Base-by-base conservation (phyloP, 2,888 invertebrate species). In the Chironomus riparius region DNA sequence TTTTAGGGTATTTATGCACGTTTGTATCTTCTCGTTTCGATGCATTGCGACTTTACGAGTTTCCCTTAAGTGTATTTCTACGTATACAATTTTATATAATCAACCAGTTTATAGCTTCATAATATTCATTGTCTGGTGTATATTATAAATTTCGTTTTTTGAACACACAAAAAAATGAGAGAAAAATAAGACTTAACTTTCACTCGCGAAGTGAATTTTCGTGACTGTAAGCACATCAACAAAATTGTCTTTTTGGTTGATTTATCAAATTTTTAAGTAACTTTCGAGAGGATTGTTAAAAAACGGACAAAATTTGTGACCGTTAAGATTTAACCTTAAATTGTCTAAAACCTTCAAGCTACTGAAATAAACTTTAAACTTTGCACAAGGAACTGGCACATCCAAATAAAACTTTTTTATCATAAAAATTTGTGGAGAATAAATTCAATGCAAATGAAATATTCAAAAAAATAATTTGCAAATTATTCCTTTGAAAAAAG, bases 141-240 rank as follows among this genome's bases (percentile, higher is more conserved):
- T 56, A 15, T 56, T n/a, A 18, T 56, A n/a, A 56, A 15, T 56
- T 15, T 56, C 56, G 56, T 18, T 56, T n/a, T 15, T 18, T 21
- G n/a, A 24, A 24, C 10, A 28, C 28, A 28, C 38, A 15, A 22
- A 15, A 68, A 56, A 50, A 50, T 2, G 13, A 15, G 15, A 56
- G 56, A 56, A 56, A 47, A 50, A 70, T 3, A 70, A 22, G n/a
- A 71, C 38, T 38, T 10, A 71, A 71, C 71, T 71, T 71, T 71
- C 71, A 71, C 71, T 28, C 24, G 28, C 48, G 70, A 71, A 71
- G 24, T 65, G 65, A 18, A 24, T 65, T 65, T 65, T 24, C 38
- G 65, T 65, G 65, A 65, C 24, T 56, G 56, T 18, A 15, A 56
- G 18, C n/a, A 56, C n/a, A 56, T 24, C 22, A n/a, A n/a, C n/a